Evolutionary conservation across 2,797 vertebrate species (phyloP), one percentile per base, ranked within the genome.

Genomic region (Taeniopygia guttata): DNA sequence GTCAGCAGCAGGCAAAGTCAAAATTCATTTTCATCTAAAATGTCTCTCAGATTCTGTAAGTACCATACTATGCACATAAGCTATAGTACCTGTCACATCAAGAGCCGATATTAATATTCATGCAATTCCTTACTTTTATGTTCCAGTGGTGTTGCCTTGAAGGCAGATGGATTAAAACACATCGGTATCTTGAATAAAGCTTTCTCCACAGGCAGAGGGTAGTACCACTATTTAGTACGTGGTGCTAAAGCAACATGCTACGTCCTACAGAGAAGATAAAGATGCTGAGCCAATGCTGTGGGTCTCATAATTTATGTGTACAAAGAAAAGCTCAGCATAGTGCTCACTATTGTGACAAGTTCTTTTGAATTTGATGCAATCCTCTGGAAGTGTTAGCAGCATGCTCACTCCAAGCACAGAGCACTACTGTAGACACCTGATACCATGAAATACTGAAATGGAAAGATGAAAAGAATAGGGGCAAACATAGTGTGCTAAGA

Each of bases 81-180:
- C 87, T 78, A 51, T 25, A 4, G 8, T 74, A 86, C 52, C 82
- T 94, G 92, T 68, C 87, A 93, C 36, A 87, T 66, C 77, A 90
- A 96, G 81, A 92, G 40, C 88, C 66, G 64, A 8, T 27, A 59
- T 74, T 96, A 91, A 93, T 93, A 95, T 95, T 94, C 67, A 91
- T 49, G 25, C 3, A 27, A 77, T 79, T 88, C 69, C 56, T 89
- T 63, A 52, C 87, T 96, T 95, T 84, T 60, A 92, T 89, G 73
- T 94, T 90, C 60, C 74, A 68, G 4, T 63, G 66, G 72, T 42
- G 87, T 5, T 92, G 43, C 82, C 90, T 87, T 45, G 70, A 92
- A 96, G 96, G 78, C 42, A 90, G 60, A 62, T 10, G 58, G 62
- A 92, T 89, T 72, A 66, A 86, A 85, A 86, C 54, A 85, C 68